Evolutionary conservation across 2,797 vertebrate genomes (phyloP), one percentile per base, ranked within the genome.

Genomic region (Eulemur albifrons): DNA sequence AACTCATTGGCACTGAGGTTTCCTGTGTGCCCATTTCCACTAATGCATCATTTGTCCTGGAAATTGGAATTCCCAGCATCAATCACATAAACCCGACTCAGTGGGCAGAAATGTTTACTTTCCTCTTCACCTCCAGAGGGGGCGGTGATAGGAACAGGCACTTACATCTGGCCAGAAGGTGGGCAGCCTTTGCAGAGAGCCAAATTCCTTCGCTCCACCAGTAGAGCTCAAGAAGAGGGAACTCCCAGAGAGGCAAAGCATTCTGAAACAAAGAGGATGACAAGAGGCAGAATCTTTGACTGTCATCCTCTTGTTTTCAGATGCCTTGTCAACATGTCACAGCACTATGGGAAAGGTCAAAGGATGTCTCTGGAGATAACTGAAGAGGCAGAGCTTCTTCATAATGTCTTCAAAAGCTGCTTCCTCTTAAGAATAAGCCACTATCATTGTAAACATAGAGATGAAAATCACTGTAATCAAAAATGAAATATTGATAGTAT

Each of bases 11-110:
- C 93, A 95, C 77, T 67, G 90, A 80, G 85, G 77, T 91, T 94
- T 97, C 97, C 96, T 97, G 96, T 80, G 91, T 94, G 93, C 96
- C 95, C 97, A 92, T 97, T 97, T 94, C 75, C 85, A 96, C 96
- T 98, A 97, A 98, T 98, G 97, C 95, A 90, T 97, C 96, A 1
- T 97, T 94, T 96, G 89, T 94, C 94, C 94, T 95, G 61, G 67
- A 97, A 97, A 94, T 96, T 92, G 79, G 85, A 96, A 97, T 40
- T 94, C 84, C 59, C 90, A 75, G 92, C 90, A 95, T 96, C 93
- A 96, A 94, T 97, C 96, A 97, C 92, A 61, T 94, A 93, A 97
- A 97, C 81, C 77, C 97, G 93, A 72, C 94, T 92, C 97, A 88
- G 81, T 70, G 54, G 79, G 85, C 76, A 61, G 25, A 90, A 92